These are phyloP conservation scores for Anolis carolinensis DNA, from an alignment of 2,113 vertebrate species.

Conservation along the genomic window DNA sequence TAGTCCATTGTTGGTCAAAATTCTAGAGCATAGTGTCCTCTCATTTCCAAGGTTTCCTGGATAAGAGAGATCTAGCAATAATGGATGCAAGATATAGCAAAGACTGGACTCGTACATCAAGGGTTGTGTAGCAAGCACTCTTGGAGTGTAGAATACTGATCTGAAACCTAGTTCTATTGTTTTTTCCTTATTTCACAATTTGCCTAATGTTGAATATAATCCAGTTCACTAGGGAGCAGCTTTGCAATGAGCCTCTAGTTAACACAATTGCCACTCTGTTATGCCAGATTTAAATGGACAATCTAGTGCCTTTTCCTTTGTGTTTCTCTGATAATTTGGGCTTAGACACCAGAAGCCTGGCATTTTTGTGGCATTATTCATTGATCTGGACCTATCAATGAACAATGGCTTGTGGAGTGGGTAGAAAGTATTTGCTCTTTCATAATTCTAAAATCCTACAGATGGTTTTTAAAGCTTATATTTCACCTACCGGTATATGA, in stretches of 20 bases:
- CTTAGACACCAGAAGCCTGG: conserved; percentile 34
- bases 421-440: conserved; percentile 52
- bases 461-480: conserved; percentile 69
- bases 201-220: background rate
- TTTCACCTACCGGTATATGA: conserved; percentile 70
- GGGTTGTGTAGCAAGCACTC: background rate
- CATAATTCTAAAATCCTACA: conserved; percentile 60
- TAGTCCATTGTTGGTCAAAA: too few relatives aligned
- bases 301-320: conserved; percentile 15
- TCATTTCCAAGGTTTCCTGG: too few relatives aligned
- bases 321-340: conserved; percentile 7
- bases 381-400: conserved; percentile 54
- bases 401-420: conserved; percentile 24
- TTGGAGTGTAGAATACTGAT: background rate
- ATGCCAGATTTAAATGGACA: conserved; percentile 12
- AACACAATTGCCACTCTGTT: conserved; percentile 16
- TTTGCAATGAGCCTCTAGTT: background rate
- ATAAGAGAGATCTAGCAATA: background rate
- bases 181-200: background rate
- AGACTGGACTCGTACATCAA: background rate
- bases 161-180: conserved; percentile 19
- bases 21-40: too few relatives aligned
- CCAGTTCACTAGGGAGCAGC: background rate
- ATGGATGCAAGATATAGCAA: background rate
- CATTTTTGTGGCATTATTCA: conserved; percentile 57